phyloP scores from a whole-genome alignment of 2,888 invertebrate genomes.

The Polylopha cassiicola region DNA sequence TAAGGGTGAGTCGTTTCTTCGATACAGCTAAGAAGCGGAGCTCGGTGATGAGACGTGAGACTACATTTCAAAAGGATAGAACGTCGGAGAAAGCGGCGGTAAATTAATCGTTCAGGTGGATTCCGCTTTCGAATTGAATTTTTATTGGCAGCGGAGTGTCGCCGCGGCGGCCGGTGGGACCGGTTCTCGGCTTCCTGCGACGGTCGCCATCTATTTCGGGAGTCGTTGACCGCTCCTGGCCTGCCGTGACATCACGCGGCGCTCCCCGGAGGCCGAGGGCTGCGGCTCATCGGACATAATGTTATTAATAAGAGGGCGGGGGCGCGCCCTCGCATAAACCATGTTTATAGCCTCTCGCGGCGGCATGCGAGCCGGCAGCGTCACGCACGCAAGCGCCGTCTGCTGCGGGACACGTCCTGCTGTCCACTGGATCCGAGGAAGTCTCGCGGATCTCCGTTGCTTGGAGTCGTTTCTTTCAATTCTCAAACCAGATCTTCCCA shows the following conservation, averaged over 20 bases:
- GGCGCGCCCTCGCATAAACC: conserved; percentile 47
- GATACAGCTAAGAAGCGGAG: no score
- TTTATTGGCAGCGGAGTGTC: conserved; percentile 58
- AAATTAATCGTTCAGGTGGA: conserved; percentile 66
- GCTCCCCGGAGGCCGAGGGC: conserved; percentile 34
- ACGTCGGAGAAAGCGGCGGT: conserved; percentile 60
- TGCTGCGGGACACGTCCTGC: background rate
- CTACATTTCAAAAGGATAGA: conserved; percentile 30
- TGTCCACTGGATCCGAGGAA: background rate
- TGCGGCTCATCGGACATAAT: conserved; percentile 49
- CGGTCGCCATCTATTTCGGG: conserved; percentile 72
- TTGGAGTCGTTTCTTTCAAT: no score
- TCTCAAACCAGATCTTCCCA: no score
- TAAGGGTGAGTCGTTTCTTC: no score
- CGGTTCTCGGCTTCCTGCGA: conserved; percentile 68
- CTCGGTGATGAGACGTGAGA: no score
- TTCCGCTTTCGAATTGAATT: conserved; percentile 71
- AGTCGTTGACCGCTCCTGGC: conserved; percentile 73
- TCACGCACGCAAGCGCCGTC: background rate
- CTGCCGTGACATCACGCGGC: conserved; percentile 24
- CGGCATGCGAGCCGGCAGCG: conserved; percentile 36
- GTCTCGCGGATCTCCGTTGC: no score
- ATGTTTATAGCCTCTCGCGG: conserved; percentile 45
- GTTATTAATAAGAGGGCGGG: conserved; percentile 57
- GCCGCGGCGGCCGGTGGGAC: conserved; percentile 49